A percentile compares a stretch with the other conserved stretches of the same genome.
Evolutionary conservation across 2,797 vertebrate species (phyloP).

Genomic region (Pangasius sanitwongsei): DNA sequence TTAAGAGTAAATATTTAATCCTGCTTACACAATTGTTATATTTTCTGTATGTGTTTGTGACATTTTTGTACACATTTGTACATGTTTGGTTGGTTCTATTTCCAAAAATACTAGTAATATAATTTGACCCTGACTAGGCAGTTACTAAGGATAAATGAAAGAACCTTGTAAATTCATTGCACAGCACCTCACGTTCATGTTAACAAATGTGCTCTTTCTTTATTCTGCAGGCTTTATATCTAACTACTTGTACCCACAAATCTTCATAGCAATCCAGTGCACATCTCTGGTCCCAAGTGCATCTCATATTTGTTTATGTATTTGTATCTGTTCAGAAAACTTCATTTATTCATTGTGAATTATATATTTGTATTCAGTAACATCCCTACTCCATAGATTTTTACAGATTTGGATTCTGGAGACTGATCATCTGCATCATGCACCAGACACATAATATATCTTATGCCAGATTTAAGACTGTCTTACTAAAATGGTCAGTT

Average conservation of each 20-base stretch:
- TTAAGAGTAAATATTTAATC: background rate
- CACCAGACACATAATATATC: background rate
- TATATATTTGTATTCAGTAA: background rate
- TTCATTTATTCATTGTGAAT: background rate
- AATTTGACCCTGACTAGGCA: too few relatives aligned
- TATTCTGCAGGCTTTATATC: background rate
- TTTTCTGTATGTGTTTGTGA: background rate
- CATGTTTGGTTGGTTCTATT: too few relatives aligned
- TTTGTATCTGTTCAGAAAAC: background rate
- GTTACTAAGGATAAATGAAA: too few relatives aligned
- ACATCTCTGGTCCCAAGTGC: background rate
- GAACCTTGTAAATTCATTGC: background rate
- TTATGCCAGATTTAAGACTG: constrained; percentile 18
- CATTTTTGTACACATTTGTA: background rate
- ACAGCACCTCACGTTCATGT: background rate
- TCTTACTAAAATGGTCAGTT: background rate
- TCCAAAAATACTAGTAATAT: too few relatives aligned
- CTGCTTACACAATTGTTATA: too few relatives aligned
- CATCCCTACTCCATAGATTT: constrained; percentile 39
- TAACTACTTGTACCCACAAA: background rate
- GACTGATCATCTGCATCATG: constrained; percentile 34
- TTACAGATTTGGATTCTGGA: constrained; percentile 15
- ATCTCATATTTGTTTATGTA: background rate
- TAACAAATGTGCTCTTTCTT: background rate
- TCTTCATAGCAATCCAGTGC: background rate